Evolutionary conservation across 2,113 vertebrate genomes (phyloP).

Genomic region (Nicator chloris): DNA sequence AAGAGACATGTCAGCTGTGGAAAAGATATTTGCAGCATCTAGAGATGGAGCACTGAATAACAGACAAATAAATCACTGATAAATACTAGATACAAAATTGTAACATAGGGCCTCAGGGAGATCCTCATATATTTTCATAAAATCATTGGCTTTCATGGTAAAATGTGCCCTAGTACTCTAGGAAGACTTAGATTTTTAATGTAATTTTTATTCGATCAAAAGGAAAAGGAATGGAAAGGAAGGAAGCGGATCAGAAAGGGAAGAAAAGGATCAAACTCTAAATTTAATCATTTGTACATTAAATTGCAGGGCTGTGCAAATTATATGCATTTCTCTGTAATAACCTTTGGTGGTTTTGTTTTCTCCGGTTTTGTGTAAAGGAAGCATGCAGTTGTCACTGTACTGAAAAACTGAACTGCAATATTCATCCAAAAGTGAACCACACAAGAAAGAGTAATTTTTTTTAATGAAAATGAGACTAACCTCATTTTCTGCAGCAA

Average conservation of each 20-base stretch:
- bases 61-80: constrained; percentile 34
- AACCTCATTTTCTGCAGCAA: background rate
- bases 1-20: background rate
- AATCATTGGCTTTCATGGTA: background rate
- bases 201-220: background rate
- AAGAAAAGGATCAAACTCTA: background rate
- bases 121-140: background rate
- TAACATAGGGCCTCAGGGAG: background rate
- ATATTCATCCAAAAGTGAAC: background rate
- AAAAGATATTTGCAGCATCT: background rate
- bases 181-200: background rate
- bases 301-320: background rate
- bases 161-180: background rate
- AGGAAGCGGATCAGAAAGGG: background rate
- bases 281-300: background rate
- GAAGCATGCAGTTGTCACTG: background rate
- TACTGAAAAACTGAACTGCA: background rate
- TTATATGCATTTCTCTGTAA: background rate
- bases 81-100: background rate
- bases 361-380: background rate
- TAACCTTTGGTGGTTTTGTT: background rate
- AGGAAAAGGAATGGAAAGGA: background rate
- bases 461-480: background rate
- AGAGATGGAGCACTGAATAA: background rate
- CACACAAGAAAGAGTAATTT: background rate